phyloP scores from a whole-genome alignment of 1,140 invertebrate genomes.

The Aphis gossypii region DNA sequence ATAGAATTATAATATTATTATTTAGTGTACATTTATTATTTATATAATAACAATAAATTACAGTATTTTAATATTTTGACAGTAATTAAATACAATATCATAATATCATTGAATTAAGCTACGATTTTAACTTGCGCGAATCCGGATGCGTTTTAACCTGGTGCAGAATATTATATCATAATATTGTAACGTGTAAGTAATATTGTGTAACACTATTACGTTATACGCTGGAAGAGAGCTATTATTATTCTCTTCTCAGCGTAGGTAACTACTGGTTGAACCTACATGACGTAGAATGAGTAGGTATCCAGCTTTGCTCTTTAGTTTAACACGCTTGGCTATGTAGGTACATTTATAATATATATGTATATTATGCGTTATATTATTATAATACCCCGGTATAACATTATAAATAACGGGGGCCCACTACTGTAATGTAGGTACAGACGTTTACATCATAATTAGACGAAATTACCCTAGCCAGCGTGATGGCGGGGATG shows the following conservation, averaged over 20 bases:
- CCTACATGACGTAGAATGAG: not conserved
- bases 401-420: not conserved
- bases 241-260: not conserved
- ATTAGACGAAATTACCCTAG: slow-evolving; percentile 39
- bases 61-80: not conserved
- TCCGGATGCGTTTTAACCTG: not conserved
- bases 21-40: not conserved
- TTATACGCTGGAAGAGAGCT: not conserved
- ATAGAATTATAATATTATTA: too few relatives aligned
- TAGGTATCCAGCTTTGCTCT: slow-evolving; percentile 9
- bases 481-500: not conserved
- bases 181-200: not conserved
- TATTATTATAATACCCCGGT: not conserved
- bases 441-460: slow-evolving; percentile 19
- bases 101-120: not conserved
- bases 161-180: not conserved
- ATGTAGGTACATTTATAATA: not conserved
- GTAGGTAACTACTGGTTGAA: not conserved
- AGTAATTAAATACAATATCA: not conserved
- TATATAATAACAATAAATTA: not conserved
- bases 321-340: not conserved
- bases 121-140: not conserved
- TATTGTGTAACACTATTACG: not conserved
- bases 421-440: not conserved
- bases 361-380: not conserved